Conservation (phyloP, 2,888 invertebrate genomes). For the Ceriagrion tenellum region DNA sequence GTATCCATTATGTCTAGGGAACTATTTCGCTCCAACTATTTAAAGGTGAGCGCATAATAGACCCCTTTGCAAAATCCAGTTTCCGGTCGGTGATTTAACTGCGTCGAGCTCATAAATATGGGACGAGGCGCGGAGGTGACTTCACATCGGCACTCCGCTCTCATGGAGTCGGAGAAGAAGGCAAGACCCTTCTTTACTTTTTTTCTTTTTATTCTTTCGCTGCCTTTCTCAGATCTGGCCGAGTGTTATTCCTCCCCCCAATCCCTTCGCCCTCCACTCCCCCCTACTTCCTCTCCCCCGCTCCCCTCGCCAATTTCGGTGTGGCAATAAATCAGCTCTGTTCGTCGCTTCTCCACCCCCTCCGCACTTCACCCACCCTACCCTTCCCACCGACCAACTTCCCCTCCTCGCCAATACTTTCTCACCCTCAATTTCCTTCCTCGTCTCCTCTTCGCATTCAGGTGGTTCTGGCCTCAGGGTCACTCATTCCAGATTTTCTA, state of each 20-base stretch:
- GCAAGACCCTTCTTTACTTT: no score
- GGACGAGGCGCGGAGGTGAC: background rate
- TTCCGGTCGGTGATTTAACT: no score
- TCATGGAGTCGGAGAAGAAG: no score
- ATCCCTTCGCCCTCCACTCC: background rate
- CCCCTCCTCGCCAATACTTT: slow-evolving; percentile 39
- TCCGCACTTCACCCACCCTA: background rate
- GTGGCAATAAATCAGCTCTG: background rate
- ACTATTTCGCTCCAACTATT: no score
- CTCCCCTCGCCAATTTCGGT: background rate
- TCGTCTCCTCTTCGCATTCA: no score
- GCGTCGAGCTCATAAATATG: no score
- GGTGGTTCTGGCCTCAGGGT: no score
- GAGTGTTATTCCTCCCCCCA: background rate
- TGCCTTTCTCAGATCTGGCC: background rate
- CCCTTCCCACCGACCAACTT: slow-evolving; percentile 23
- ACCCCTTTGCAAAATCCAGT: no score
- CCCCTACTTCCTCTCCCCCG: background rate
- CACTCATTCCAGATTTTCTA: no score
- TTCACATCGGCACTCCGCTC: background rate
- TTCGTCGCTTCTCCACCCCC: background rate
- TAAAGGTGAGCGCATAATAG: no score
- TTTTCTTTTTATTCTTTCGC: no score
- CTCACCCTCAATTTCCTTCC: background rate
- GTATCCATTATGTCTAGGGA: no score